Evolutionary conservation across 2,888 invertebrate species (phyloP).

Genomic region (Diabrotica balteata): DNA sequence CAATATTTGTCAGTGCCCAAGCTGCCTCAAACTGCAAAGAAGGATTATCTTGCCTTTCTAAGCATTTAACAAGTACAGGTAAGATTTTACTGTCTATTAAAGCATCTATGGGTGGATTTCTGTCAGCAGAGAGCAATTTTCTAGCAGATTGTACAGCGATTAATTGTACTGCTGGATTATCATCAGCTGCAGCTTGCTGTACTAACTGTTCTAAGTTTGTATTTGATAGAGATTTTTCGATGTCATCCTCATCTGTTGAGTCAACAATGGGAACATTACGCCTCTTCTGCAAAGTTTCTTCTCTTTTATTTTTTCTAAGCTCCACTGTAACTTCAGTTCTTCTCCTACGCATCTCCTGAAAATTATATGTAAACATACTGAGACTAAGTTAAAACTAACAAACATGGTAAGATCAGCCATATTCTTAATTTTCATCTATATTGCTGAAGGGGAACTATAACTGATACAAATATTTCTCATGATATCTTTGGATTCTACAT

Average conservation of each 20-base stretch:
- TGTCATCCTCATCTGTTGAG: slow-evolving; percentile 82
- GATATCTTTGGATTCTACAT: too few species aligned
- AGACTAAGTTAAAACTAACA: too few species aligned
- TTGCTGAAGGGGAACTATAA: too few species aligned
- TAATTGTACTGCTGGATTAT: slow-evolving; percentile 82
- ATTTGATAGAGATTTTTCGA: slow-evolving; percentile 72
- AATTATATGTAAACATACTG: slow-evolving; percentile 34
- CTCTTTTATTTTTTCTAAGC: slow-evolving; percentile 96
- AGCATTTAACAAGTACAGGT: slow-evolving; percentile 84
- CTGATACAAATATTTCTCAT: too few species aligned
- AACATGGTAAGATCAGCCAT: too few species aligned
- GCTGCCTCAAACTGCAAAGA: slow-evolving; percentile 96
- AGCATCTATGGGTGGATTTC: slow-evolving; percentile 98
- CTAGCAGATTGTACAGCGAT: slow-evolving; percentile 93
- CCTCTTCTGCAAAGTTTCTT: slow-evolving; percentile 94
- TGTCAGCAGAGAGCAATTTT: slow-evolving; percentile 94
- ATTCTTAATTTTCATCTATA: too few species aligned
- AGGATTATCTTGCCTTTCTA: slow-evolving; percentile 85
- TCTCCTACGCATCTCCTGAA: slow-evolving; percentile 94
- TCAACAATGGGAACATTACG: slow-evolving; percentile 93
- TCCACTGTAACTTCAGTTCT: slow-evolving; percentile 97
- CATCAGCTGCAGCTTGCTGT: slow-evolving; percentile 81
- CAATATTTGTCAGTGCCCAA: slow-evolving; percentile 97
- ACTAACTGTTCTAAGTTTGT: slow-evolving; percentile 85
- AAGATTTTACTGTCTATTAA: slow-evolving; percentile 93